Evolutionary conservation across 2,888 invertebrate genomes (phyloP).

Genomic region (Caenorhabditis sp.): DNA sequence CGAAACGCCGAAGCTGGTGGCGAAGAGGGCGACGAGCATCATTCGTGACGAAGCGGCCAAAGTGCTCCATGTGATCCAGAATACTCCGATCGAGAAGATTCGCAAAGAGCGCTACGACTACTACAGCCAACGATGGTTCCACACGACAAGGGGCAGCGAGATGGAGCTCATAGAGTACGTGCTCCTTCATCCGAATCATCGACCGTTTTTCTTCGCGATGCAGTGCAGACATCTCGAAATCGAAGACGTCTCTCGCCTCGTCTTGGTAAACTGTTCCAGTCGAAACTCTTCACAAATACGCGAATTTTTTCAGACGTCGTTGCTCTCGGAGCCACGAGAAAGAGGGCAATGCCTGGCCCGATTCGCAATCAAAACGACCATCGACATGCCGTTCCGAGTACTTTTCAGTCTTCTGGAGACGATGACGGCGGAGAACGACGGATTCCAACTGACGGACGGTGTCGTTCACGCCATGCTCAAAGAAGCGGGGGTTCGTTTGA

Average conservation of each 20-base stretch:
- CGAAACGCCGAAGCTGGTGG: slow-evolving; percentile 51
- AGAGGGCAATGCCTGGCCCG: slow-evolving; percentile 29
- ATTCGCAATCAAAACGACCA: slow-evolving; percentile 37
- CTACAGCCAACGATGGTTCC: slow-evolving; percentile 36
- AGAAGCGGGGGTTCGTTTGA: too few species aligned
- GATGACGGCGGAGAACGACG: slow-evolving; percentile 29
- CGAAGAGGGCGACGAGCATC: not conserved
- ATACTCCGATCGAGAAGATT: slow-evolving; percentile 4
- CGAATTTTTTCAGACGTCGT: slow-evolving; percentile 33
- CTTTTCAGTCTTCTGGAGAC: slow-evolving; percentile 13
- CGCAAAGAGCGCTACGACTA: slow-evolving; percentile 17
- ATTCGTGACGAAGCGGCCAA: slow-evolving; percentile 38
- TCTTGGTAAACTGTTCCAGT: slow-evolving; percentile 21
- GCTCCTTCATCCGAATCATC: slow-evolving; percentile 46
- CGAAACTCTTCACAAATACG: too few species aligned
- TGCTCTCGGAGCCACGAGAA: slow-evolving; percentile 29
- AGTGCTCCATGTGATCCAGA: slow-evolving; percentile 32
- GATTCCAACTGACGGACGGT: slow-evolving; percentile 33
- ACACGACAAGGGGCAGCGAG: slow-evolving; percentile 40
- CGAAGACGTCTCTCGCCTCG: slow-evolving; percentile 27
- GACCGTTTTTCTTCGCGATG: slow-evolving; percentile 39
- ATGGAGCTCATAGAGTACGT: slow-evolving; percentile 30
- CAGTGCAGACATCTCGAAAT: slow-evolving; percentile 33
- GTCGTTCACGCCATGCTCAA: slow-evolving; percentile 24
- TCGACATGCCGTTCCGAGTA: slow-evolving; percentile 34